phyloP scores from a whole-genome alignment of 2,113 vertebrate species.

The Motacilla tschutschensis region DNA sequence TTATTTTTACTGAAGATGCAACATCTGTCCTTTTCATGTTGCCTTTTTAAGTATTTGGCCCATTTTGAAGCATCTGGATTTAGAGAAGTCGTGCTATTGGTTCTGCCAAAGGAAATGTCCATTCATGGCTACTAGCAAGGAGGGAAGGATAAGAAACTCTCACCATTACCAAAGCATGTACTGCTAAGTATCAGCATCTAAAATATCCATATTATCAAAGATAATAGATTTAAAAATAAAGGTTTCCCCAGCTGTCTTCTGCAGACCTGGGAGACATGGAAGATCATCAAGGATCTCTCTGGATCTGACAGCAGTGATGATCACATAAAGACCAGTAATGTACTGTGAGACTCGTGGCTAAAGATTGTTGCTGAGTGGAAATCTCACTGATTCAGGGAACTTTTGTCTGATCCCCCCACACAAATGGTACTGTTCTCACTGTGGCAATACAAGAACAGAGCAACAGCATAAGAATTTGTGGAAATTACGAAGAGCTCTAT shows the following conservation, averaged over 20 bases:
- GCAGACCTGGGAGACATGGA: neutral
- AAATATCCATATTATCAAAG: neutral
- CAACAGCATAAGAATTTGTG: neutral
- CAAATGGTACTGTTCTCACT: neutral
- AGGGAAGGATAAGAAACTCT: neutral
- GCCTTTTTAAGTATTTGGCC: neutral
- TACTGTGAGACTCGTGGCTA: accelerated
- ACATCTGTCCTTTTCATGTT: neutral
- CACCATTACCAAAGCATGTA: neutral
- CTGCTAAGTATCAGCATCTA: neutral
- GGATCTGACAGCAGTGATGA: neutral
- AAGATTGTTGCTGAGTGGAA: neutral
- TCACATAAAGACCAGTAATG: neutral
- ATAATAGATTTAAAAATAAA: neutral
- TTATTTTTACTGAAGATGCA: neutral
- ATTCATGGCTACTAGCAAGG: neutral
- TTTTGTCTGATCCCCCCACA: neutral
- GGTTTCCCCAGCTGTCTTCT: neutral
- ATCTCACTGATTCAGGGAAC: neutral
- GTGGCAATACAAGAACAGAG: neutral
- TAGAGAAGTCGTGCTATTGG: neutral
- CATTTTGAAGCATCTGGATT: neutral
- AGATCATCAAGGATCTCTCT: neutral
- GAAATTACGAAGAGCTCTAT: neutral
- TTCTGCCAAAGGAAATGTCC: neutral